Evolutionary conservation across 2,113 vertebrate species (phyloP), one percentile per base, ranked within the genome.

Genomic region (Poeciliopsis occidentalis): DNA sequence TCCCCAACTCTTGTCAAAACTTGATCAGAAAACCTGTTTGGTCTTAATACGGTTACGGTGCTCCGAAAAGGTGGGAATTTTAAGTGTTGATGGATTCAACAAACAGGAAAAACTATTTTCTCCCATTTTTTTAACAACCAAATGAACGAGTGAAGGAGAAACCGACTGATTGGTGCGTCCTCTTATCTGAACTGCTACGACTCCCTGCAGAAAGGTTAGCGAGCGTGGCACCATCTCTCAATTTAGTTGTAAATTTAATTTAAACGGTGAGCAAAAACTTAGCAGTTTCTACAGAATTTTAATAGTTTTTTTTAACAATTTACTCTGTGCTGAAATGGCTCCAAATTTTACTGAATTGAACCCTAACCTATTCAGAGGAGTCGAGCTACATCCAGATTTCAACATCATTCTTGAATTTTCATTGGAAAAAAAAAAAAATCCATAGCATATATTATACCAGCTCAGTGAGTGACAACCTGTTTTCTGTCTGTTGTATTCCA

Each of bases 201-300:
- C 79, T 76, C 73, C 87, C 80, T 84, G 76, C 81, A 69, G 67
- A 63, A 67, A 67, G 87, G 85, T 92, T 61, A 79, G 73, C 39
- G 31, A 41, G 71, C 65, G 5, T 67, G 75, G 78, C 69, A 47
- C 72, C 71, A 66, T 84, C 65, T 73, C 29, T 29, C 29, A 29
- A 29, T 29, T 29, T 29, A 29, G 10, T 26, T 64, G 31, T 65
- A 11, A 34, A 76, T 73, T 60, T 39, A 37, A 81, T 67, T 73
- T 63, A 67, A 74, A 75, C 32, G 61, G 64, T 54, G 70, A 74
- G 65, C 34, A 74, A 65, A 75, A 19, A 65, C 24, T n/a, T 4
- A 57, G 39, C 39, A 64, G 73, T 70, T 85, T 24, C 34, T 78
- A 26, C 10, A 30, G 29, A 67, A 75, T 81, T 44, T 74, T 85